phyloP scores from a whole-genome alignment of 2,797 vertebrate genomes.

The Cyclura pinguis region DNA sequence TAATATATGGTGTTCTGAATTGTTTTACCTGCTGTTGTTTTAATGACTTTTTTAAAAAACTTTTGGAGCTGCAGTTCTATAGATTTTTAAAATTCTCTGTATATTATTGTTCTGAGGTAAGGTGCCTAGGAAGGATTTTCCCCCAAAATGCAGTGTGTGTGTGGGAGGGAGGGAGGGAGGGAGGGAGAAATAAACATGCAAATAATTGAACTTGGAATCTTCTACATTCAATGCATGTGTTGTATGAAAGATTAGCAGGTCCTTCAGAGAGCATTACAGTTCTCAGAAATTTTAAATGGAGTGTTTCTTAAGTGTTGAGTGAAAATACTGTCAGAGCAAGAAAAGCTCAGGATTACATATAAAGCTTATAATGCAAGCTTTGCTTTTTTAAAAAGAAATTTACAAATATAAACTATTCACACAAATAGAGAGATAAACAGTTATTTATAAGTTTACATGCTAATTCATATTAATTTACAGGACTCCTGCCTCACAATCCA shows the following conservation, averaged over 20 bases:
- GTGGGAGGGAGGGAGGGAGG: background rate
- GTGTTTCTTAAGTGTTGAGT: background rate
- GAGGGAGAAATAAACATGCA: background rate
- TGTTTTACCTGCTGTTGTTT: background rate
- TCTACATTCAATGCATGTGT: background rate
- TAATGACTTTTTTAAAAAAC: background rate
- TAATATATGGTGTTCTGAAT: background rate
- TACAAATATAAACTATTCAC: slow-evolving; percentile 33
- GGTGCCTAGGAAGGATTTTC: background rate
- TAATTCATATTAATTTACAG: background rate
- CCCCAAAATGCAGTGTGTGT: background rate
- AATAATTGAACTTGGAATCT: background rate
- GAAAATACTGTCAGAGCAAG: background rate
- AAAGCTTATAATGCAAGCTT: slow-evolving; percentile 28
- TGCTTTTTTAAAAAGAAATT: background rate
- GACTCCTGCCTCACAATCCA: background rate
- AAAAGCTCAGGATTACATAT: background rate
- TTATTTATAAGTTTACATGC: background rate
- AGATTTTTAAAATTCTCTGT: background rate
- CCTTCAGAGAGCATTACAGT: background rate
- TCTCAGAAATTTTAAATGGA: background rate
- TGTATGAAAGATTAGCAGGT: background rate
- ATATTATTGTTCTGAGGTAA: background rate
- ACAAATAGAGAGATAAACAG: background rate
- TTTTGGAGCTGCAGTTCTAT: background rate